Conservation (phyloP, 2,797 vertebrate species). For the Tarsius wallacei region DNA sequence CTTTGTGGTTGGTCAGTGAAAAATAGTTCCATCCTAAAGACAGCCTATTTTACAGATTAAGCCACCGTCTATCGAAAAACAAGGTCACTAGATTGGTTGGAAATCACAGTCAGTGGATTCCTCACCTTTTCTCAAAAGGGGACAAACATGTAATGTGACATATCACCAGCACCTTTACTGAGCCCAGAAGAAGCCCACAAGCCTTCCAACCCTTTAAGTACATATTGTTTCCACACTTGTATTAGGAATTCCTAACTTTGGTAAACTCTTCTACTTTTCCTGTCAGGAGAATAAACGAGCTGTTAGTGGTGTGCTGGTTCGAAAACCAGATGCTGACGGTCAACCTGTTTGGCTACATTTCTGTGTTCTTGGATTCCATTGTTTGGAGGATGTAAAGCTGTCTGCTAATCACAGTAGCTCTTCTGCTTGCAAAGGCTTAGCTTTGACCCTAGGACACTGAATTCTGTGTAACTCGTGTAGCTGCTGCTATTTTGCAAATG, state of each 20-base stretch:
- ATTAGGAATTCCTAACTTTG: not conserved
- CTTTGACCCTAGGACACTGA: not conserved
- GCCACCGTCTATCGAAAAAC: not conserved
- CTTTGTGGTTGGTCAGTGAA: not conserved
- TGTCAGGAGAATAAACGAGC: not conserved
- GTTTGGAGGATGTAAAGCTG: not conserved
- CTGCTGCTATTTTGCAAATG: not conserved
- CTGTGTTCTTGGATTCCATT: not conserved
- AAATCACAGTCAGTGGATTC: not conserved
- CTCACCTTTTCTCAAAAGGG: not conserved
- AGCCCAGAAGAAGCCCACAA: not conserved
- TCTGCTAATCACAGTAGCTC: not conserved
- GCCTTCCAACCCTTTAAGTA: not conserved
- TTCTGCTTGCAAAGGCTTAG: not conserved
- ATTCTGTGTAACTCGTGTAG: not conserved
- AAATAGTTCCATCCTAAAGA: not conserved
- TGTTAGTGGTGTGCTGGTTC: not conserved
- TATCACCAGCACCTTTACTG: not conserved
- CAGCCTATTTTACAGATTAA: conserved; percentile 8
- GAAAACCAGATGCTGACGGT: not conserved
- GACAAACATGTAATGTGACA: not conserved
- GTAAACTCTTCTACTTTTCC: not conserved
- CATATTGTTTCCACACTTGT: not conserved
- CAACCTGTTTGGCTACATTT: not conserved
- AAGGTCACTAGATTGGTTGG: not conserved